Base-by-base conservation (phyloP, 2,797 vertebrate species). In the Hypotaenidia okinawae region DNA sequence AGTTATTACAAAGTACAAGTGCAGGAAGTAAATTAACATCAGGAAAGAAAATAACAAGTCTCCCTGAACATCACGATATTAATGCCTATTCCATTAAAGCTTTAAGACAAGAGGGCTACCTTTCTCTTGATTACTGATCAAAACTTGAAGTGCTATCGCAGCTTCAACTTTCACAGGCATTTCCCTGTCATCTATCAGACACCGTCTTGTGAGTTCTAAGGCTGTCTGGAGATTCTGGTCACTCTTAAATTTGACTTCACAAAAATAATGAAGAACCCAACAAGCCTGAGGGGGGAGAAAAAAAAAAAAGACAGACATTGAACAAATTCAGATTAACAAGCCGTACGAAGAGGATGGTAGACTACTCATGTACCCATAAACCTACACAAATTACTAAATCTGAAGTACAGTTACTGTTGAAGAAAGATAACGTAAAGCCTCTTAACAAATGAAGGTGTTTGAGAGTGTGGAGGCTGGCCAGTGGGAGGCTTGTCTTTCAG, bases 111-210 rank as follows among this genome's bases (percentile, higher is more conserved):
- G 30, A 74, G 24, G 51, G 16, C 57, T 97, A 99, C 99, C 99
- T 99, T 99, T 99, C 97, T 99, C 99, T 97, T 99, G 99, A 98
- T 99, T 99, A 98, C 99, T 99, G 97, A 99, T 99, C 92, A 99
- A 98, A 90, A 99, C 99, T 93, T 99, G 99, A 92, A 99, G 98
- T n/a, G 99, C 99, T 76, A 99, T 99, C 68, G 99, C 99, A 45
- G 99, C 99, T 98, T 99, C 99, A 84, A 99, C 99, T 97, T 99
- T 99, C 35, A 99, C 99, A 28, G 99, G 99, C 99, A 99, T 99
- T 98, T 99, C 99, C 35, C 99, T 99, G 93, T 99, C 99, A 87
- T 99, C 99, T 96, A 99, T 99, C 81, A 99, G 98, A 98, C 99
- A 99, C 80, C 98, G 97, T 81, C 99, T 98, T 6, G 99, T 99